Evolutionary conservation across 1,140 invertebrate species (phyloP).

Genomic region (Trissolcus basalis): DNA sequence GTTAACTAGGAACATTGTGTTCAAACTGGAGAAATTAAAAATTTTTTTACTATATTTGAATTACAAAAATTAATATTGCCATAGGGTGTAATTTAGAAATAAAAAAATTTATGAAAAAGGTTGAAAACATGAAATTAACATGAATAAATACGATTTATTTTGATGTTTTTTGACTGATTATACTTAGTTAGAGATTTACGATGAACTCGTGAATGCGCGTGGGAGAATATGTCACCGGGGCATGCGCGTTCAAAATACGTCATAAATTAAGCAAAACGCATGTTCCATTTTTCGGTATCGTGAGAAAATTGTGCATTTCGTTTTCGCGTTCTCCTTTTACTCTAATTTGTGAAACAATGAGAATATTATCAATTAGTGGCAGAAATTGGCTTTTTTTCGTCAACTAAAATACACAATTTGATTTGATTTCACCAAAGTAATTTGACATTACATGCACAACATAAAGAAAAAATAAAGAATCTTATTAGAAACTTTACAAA

Average conservation of each 20-base stretch:
- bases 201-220: conserved; percentile 12
- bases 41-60: too few species aligned
- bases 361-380: neutral
- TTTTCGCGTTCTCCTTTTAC: neutral
- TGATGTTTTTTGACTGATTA: neutral
- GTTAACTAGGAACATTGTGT: too few species aligned
- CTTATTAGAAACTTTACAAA: too few species aligned
- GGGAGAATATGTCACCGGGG: conserved; percentile 45
- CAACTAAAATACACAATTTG: too few species aligned
- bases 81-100: neutral
- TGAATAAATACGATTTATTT: conserved; percentile 1
- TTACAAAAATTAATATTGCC: neutral
- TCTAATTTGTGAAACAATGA: conserved; percentile 4
- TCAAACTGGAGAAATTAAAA: too few species aligned
- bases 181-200: conserved; percentile 11
- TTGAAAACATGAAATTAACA: neutral
- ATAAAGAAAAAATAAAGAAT: too few species aligned
- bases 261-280: conserved; percentile 31
- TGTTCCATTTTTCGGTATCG: conserved; percentile 23
- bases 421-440: too few species aligned
- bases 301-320: conserved; percentile 24
- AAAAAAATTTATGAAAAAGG: neutral
- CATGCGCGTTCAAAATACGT: conserved; percentile 14
- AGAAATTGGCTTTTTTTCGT: too few species aligned
- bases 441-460: too few species aligned